Evolutionary conservation across 2,888 invertebrate genomes (phyloP).

Genomic region (Antheraea yamamai): DNA sequence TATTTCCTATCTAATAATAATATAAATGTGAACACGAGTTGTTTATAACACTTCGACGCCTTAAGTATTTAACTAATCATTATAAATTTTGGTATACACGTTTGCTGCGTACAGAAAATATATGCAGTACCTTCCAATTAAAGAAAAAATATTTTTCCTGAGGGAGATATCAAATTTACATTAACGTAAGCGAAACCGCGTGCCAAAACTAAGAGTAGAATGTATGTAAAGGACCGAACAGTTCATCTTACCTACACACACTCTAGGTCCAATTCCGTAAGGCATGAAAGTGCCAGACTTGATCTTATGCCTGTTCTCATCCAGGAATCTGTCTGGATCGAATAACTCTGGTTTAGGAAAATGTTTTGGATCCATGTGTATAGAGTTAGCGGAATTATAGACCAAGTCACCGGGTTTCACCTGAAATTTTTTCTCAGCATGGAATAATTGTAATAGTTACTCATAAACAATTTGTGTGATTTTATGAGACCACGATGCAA

Average conservation of each 20-base stretch:
- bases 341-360: slow-evolving; percentile 54
- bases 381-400: slow-evolving; percentile 52
- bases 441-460: not conserved
- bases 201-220: too few relatives aligned
- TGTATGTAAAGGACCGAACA: not conserved
- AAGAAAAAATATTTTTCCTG: too few relatives aligned
- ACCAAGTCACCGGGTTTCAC: slow-evolving; percentile 49
- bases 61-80: too few relatives aligned
- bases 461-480: not conserved
- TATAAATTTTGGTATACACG: too few relatives aligned
- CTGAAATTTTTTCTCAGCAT: slow-evolving; percentile 29
- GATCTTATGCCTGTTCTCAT: slow-evolving; percentile 66
- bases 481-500: too few relatives aligned
- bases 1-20: too few relatives aligned
- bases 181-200: too few relatives aligned
- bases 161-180: too few relatives aligned
- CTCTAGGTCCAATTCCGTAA: slow-evolving; percentile 79
- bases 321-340: slow-evolving; percentile 69
- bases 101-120: too few relatives aligned
- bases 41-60: too few relatives aligned
- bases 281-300: slow-evolving; percentile 74
- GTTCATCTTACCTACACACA: slow-evolving; percentile 69
- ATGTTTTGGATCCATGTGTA: slow-evolving; percentile 51
- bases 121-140: too few relatives aligned
- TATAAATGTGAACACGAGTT: too few relatives aligned